phyloP scores from a whole-genome alignment of 2,113 vertebrate genomes.

The Nyctibius bracteatus region DNA sequence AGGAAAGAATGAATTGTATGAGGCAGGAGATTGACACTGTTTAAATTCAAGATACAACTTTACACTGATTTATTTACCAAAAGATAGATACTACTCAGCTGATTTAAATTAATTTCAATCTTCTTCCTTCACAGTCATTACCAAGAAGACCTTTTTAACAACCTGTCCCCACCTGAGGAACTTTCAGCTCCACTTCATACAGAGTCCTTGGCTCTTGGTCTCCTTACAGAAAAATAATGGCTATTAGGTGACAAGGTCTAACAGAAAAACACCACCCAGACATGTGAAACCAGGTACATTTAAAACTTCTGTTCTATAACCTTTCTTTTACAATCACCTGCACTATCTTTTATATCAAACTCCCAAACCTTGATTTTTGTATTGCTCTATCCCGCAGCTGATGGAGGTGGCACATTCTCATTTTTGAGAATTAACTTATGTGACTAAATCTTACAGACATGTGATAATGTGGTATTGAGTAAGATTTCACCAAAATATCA shows the following conservation, averaged over 20 bases:
- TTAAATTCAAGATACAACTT: not conserved
- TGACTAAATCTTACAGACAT: not conserved
- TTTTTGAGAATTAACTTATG: not conserved
- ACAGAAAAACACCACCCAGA: not conserved
- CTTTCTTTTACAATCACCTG: not conserved
- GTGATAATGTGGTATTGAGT: not conserved
- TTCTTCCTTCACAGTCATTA: not conserved
- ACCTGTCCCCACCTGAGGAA: not conserved
- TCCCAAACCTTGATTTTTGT: not conserved
- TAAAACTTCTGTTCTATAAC: not conserved
- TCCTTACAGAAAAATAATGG: not conserved
- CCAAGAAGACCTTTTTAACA: not conserved
- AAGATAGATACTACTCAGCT: not conserved
- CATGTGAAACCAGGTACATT: not conserved
- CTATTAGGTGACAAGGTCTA: not conserved
- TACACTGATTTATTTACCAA: not conserved
- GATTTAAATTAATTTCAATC: not conserved
- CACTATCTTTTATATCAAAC: not conserved
- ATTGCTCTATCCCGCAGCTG: not conserved
- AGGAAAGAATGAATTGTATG: not conserved
- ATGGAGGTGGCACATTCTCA: not conserved
- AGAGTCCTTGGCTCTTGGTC: not conserved
- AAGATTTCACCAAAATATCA: not conserved
- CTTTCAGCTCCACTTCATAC: not conserved
- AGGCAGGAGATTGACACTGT: not conserved